Percentiles rank a stretch among this genome's conserved stretches.
Evolutionary conservation across 2,797 vertebrate species (phyloP).

Genomic region (Pangasius larnaudii): DNA sequence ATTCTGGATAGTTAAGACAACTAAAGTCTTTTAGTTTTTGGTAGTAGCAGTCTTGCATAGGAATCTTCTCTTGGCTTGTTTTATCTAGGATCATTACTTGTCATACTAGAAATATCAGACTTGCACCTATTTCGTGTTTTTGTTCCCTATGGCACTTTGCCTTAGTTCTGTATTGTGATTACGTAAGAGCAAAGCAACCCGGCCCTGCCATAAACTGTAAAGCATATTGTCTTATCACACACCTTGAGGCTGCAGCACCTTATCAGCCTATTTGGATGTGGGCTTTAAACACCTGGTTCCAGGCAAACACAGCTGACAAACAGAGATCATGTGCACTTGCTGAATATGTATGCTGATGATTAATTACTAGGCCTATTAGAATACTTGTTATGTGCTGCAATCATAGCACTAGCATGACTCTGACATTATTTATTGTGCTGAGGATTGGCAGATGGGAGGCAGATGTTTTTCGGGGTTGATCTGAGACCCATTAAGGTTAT

Average conservation of each 20-base stretch:
- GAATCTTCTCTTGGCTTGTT: neutral
- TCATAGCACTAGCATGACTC: neutral
- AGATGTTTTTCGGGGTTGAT: slow-evolving; percentile 7
- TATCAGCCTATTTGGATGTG: slow-evolving; percentile 2
- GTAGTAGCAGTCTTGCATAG: neutral
- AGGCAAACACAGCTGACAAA: slow-evolving; percentile 13
- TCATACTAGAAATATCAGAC: neutral
- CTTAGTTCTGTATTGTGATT: slow-evolving; percentile 8
- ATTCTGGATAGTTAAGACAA: neutral
- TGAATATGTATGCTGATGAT: slow-evolving; percentile 5
- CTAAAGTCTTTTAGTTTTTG: neutral
- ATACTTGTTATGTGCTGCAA: neutral
- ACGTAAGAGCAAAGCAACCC: slow-evolving; percentile 28
- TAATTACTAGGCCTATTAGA: neutral
- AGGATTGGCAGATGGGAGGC: slow-evolving; percentile 5
- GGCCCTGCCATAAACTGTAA: slow-evolving; percentile 12
- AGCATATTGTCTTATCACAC: slow-evolving; percentile 3
- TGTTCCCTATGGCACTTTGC: neutral
- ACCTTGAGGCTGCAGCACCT: neutral
- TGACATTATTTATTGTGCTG: neutral
- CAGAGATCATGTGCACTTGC: neutral
- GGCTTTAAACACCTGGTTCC: slow-evolving; percentile 15
- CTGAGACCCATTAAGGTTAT: neutral
- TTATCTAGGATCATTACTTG: neutral
- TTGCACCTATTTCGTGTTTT: neutral